These are phyloP conservation scores for human (Homo sapiens) DNA, from an alignment of 2,113 vertebrate species.

Conservation along the genomic window DNA sequence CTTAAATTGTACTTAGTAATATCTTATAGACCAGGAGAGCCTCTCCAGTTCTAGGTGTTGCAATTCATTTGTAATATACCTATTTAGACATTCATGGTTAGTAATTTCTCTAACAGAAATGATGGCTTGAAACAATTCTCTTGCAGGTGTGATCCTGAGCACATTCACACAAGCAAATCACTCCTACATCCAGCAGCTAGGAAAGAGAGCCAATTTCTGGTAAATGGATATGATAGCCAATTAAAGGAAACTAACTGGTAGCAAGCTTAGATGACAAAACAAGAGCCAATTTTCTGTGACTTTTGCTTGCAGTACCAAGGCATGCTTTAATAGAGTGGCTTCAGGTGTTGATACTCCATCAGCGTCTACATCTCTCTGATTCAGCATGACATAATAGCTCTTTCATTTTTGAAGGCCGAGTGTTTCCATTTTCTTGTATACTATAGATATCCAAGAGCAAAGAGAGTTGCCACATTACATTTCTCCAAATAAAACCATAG, in stretches of 20 bases:
- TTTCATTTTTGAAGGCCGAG: neutral
- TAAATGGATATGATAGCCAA: slow-evolving; percentile 9
- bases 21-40: neutral
- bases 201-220: slow-evolving; percentile 24
- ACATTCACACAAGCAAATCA: neutral
- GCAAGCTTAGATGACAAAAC: slow-evolving; percentile 10
- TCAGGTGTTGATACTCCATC: neutral
- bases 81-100: neutral
- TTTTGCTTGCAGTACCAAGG: neutral
- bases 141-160: neutral
- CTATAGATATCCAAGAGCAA: slow-evolving; percentile 32
- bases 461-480: slow-evolving; percentile 38
- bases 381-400: slow-evolving; percentile 11
- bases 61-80: neutral
- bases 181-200: neutral
- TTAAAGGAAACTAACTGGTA: slow-evolving; percentile 26
- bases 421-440: slow-evolving; percentile 35
- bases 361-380: neutral
- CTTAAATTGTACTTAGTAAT: slow-evolving; percentile 29
- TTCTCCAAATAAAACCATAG: slow-evolving; percentile 53
- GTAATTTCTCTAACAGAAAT: neutral
- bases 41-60: neutral
- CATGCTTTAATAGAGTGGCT: neutral
- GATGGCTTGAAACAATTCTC: neutral
- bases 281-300: slow-evolving; percentile 1